Evolutionary conservation across 2,797 vertebrate genomes (phyloP).

Genomic region (Enteromius treurensis): DNA sequence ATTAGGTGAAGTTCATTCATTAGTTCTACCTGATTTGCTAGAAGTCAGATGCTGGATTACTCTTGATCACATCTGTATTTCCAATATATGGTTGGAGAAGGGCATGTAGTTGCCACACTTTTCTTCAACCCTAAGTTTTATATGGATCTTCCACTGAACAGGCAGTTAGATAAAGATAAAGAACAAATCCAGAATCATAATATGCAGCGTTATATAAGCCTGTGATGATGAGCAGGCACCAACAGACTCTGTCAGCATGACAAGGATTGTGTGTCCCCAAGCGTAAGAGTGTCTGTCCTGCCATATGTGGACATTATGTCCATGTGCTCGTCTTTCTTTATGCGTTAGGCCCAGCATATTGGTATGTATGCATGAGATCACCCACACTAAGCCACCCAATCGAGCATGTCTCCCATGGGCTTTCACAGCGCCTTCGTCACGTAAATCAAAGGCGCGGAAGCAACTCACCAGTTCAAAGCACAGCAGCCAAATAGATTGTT

Average conservation of each 20-base stretch:
- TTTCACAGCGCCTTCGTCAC: conserved; percentile 41
- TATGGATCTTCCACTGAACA: not conserved
- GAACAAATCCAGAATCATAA: conserved; percentile 23
- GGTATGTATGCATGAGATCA: conserved; percentile 36
- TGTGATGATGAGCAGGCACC: conserved; percentile 64
- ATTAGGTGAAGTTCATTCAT: not conserved
- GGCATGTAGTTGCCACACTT: not conserved
- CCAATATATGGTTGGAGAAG: not conserved
- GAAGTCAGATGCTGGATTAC: not conserved
- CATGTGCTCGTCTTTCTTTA: conserved; percentile 11
- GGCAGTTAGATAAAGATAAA: not conserved
- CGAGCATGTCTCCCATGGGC: conserved; percentile 29
- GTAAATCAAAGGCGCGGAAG: conserved; percentile 60
- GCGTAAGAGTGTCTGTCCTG: conserved; percentile 68
- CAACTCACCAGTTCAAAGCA: conserved; percentile 59
- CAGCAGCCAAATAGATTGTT: conserved; percentile 60
- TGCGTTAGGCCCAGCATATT: conserved; percentile 11
- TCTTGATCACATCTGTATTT: not conserved
- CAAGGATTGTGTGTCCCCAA: conserved; percentile 77
- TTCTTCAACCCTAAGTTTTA: not conserved
- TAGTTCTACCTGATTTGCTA: conserved; percentile 4
- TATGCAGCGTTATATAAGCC: not conserved
- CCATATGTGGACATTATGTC: conserved; percentile 66
- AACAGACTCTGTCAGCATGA: conserved; percentile 67
- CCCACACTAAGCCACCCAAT: conserved; percentile 43